Evolutionary conservation across 2,113 vertebrate species (phyloP), one percentile per base, ranked within the genome.

Genomic region (Lagopus leucura): DNA sequence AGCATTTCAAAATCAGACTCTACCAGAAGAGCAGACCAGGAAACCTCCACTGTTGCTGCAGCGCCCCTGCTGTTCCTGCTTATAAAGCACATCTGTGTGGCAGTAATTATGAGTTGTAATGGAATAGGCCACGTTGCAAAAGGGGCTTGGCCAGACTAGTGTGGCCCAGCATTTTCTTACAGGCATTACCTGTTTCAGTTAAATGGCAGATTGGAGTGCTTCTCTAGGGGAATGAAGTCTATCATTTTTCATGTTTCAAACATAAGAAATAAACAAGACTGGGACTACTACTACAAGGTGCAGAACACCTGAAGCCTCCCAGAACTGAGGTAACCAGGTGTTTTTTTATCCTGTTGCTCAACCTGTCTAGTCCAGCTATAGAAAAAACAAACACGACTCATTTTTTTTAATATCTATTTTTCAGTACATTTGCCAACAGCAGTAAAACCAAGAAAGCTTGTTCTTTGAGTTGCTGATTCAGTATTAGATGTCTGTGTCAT

Each of bases 371-470:
- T 67, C 36, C 30, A 67, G 36, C 69, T 65, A 60, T 48, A 83
- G 73, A 63, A 92, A 86, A 85, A 78, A 84, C 52, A 86, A 11
- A 36, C 22, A 15, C 2, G 5, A 4, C 34, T 89, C 25, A 50
- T 86, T 65, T 65, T 69, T 79, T 79, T 79, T 9, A 74, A 70
- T 36, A 82, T 32, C 63, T 93, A 17, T 88, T 89, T 94, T 91
- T 94, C 83, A 86, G 73, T 78, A 79, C 91, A 86, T 90, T 94
- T 45, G 64, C 57, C n/a, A 69, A 47, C 82, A 86, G 52, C 34
- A 77, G n/a, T 69, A 86, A 92, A 77, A 32, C 8, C 19, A n/a
- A 88, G 78, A 76, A 90, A 66, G 67, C 72, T 76, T 9, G 21
- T 94, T 85, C 88, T 72, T 43, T 48, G 69, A 90, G 72, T 79